Conservation (phyloP, 2,797 vertebrate species). For the Dendrocincla fuliginosa region DNA sequence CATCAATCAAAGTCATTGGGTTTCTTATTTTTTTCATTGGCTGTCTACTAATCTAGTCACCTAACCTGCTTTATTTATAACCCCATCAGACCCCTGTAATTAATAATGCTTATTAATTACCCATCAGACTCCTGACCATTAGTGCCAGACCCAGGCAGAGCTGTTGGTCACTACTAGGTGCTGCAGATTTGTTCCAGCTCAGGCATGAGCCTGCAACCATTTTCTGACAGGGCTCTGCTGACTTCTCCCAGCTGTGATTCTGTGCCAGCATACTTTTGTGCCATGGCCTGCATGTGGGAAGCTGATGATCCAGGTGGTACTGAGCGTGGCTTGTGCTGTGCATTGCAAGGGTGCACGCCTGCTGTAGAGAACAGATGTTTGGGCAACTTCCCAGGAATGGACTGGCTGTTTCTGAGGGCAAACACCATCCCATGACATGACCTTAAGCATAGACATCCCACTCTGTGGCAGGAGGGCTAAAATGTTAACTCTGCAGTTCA, state of each 20-base stretch:
- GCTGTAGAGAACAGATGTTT: not conserved
- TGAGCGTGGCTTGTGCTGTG: fast-evolving
- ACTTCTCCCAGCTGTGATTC: not conserved
- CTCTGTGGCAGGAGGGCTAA: not conserved
- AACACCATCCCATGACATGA: not conserved
- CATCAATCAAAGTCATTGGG: not conserved
- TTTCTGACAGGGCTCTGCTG: not conserved
- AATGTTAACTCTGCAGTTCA: not conserved
- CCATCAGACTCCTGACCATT: not conserved
- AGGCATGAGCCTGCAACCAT: not conserved
- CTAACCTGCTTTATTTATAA: not conserved
- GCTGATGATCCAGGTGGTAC: not conserved
- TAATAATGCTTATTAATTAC: not conserved
- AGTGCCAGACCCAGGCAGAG: not conserved
- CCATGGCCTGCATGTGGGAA: not conserved
- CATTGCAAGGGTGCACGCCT: not conserved
- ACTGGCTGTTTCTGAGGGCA: not conserved
- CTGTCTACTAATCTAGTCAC: not conserved
- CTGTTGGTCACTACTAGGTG: not conserved
- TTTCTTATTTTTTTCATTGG: not conserved
- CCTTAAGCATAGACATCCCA: not conserved
- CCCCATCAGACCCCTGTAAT: not conserved
- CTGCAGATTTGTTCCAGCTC: not conserved
- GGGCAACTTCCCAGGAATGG: not conserved
- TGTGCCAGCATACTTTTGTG: not conserved